Percentiles rank a stretch among this genome's conserved stretches.
phyloP scores from a whole-genome alignment of 2,888 invertebrate species.

The Frankliniella intonsa region DNA sequence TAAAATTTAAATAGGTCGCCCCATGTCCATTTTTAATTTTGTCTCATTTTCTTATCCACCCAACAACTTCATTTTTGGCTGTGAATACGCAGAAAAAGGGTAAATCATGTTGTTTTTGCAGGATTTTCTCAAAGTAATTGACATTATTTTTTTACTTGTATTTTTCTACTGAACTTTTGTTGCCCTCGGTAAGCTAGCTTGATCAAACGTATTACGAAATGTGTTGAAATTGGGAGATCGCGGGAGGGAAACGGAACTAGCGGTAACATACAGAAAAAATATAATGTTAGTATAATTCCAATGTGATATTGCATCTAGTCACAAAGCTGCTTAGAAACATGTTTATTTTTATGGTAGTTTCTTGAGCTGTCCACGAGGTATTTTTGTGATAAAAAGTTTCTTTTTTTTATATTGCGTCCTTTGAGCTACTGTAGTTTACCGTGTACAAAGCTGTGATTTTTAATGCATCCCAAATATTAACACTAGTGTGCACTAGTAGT shows the following conservation, averaged over 20 bases:
- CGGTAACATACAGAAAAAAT: too few species aligned
- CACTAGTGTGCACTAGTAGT: constrained; percentile 1
- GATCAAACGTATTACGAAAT: background rate
- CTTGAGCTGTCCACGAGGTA: background rate
- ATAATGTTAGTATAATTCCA: too few species aligned
- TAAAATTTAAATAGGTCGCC: background rate
- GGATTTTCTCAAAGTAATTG: constrained; percentile 28
- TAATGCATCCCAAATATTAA: constrained; percentile 13
- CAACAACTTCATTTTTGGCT: too few species aligned
- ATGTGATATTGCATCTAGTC: too few species aligned
- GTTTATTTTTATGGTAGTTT: too few species aligned
- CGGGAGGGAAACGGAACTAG: too few species aligned
- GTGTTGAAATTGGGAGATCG: background rate
- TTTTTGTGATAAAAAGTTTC: background rate
- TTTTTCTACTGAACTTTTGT: background rate
- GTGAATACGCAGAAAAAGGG: too few species aligned
- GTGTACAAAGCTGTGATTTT: constrained; percentile 25
- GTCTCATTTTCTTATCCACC: background rate
- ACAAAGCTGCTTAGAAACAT: too few species aligned
- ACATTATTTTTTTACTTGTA: constrained; percentile 18
- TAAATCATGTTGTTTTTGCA: too few species aligned
- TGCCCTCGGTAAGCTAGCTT: too few species aligned
- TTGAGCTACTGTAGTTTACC: constrained; percentile 11
- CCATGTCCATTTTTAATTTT: background rate
- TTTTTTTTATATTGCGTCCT: background rate